These are phyloP conservation scores for Amblyopsis rosae DNA, from an alignment of 2,113 vertebrate species.

Conservation along the genomic window DNA sequence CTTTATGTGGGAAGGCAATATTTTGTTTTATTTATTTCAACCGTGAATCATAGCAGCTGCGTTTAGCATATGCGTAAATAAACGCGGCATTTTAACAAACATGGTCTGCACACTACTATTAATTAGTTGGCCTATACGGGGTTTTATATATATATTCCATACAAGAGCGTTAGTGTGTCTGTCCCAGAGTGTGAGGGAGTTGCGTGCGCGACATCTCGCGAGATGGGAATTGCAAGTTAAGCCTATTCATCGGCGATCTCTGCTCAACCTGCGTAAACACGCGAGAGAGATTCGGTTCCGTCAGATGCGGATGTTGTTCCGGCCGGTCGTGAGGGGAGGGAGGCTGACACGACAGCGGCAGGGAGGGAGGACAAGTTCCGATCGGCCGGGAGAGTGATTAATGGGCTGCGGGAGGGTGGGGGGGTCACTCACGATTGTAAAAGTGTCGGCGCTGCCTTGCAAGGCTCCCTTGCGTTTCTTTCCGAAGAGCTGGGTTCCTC, in stretches of 20 bases:
- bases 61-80: constrained; percentile 14
- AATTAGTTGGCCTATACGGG: constrained; percentile 17
- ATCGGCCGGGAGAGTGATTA: constrained; percentile 71
- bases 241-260: constrained; percentile 30
- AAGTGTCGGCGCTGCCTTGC: constrained; percentile 66
- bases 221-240: constrained; percentile 31
- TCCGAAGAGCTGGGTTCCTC: constrained; percentile 57
- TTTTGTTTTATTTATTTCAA: not conserved
- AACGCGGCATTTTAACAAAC: constrained; percentile 6
- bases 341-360: constrained; percentile 31
- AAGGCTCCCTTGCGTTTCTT: constrained; percentile 65
- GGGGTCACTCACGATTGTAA: constrained; percentile 64
- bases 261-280: constrained; percentile 27
- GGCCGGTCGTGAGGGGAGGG: constrained; percentile 30
- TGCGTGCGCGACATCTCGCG: constrained; percentile 12
- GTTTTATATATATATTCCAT: not conserved
- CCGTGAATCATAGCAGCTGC: not conserved
- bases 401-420: constrained; percentile 58
- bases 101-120: constrained; percentile 15
- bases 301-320: constrained; percentile 53
- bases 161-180: not conserved
- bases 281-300: constrained; percentile 36
- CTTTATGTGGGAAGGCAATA: not conserved
- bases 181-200: not conserved
- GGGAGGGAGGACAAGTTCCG: constrained; percentile 43